These are phyloP conservation scores for Chelmon rostratus DNA, from an alignment of 2,797 vertebrate species.

Conservation along the genomic window DNA sequence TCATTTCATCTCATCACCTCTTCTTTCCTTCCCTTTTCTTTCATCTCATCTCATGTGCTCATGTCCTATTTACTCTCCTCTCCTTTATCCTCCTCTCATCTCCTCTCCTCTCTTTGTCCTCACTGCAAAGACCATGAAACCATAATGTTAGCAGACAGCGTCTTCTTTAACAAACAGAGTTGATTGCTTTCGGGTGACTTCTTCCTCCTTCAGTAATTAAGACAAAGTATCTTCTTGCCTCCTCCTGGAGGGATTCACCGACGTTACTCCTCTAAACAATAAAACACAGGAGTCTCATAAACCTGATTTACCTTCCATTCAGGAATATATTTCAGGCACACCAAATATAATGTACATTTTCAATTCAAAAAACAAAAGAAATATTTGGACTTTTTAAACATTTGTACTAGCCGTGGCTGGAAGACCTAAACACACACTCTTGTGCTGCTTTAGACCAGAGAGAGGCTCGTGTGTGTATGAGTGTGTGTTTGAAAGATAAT, in stretches of 20 bases:
- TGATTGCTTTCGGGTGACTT: slow-evolving; percentile 89
- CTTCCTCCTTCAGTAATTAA: slow-evolving; percentile 91
- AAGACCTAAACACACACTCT: not conserved
- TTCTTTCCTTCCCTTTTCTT: not conserved
- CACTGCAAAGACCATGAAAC: slow-evolving; percentile 80
- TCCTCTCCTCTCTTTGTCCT: not conserved
- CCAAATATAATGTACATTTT: not conserved
- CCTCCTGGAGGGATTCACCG: slow-evolving; percentile 78
- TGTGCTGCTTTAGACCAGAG: not conserved
- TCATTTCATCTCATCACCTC: not conserved
- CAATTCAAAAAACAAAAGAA: not conserved
- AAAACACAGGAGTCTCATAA: slow-evolving; percentile 9
- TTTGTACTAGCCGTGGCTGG: not conserved
- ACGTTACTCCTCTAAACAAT: slow-evolving; percentile 63
- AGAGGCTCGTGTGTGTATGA: not conserved
- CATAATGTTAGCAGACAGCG: slow-evolving; percentile 89
- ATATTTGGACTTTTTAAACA: not conserved
- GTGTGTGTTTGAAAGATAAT: not conserved
- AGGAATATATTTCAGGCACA: not conserved
- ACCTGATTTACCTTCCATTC: not conserved
- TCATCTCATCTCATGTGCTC: too few relatives aligned
- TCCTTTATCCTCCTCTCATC: not conserved
- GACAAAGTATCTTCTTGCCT: slow-evolving; percentile 86
- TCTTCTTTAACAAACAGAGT: slow-evolving; percentile 91
- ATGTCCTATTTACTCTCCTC: too few relatives aligned